These are phyloP conservation scores for Cryptoprocta ferox DNA, from an alignment of 2,797 vertebrate species.

Conservation along the genomic window DNA sequence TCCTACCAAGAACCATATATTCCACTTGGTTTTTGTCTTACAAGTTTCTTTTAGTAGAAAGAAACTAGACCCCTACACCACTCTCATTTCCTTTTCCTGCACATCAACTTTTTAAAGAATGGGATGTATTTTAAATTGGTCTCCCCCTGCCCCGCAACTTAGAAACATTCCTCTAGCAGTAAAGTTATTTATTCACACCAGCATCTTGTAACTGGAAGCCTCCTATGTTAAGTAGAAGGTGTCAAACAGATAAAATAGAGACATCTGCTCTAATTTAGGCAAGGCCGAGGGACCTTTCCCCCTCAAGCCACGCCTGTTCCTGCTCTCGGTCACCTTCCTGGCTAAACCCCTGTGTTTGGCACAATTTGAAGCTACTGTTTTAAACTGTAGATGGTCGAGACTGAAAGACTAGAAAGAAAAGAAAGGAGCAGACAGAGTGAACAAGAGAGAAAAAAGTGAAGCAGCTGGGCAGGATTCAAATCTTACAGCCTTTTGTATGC, in stretches of 20 bases:
- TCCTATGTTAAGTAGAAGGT: background rate
- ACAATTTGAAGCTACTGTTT: background rate
- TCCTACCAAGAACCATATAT: background rate
- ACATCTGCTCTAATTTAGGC: background rate
- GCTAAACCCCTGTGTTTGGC: background rate
- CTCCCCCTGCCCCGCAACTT: too few species aligned
- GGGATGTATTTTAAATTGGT: background rate
- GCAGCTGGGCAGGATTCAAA: background rate
- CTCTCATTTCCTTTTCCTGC: background rate
- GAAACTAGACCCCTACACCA: fast-evolving
- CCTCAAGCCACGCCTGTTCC: too few species aligned
- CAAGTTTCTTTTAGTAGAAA: background rate
- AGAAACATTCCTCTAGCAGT: background rate
- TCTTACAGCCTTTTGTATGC: background rate
- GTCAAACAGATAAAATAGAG: background rate
- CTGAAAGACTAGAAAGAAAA: background rate
- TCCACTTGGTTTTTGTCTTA: background rate
- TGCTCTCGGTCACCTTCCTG: background rate
- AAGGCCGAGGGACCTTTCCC: background rate
- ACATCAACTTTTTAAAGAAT: background rate
- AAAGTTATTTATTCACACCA: background rate
- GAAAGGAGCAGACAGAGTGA: background rate
- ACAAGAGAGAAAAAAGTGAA: background rate
- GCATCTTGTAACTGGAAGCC: background rate
- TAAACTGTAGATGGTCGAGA: background rate